A percentile compares a stretch with the other conserved stretches of the same genome.
Conservation (phyloP, 2,797 vertebrate species). For the Peromyscus attwateri region DNA sequence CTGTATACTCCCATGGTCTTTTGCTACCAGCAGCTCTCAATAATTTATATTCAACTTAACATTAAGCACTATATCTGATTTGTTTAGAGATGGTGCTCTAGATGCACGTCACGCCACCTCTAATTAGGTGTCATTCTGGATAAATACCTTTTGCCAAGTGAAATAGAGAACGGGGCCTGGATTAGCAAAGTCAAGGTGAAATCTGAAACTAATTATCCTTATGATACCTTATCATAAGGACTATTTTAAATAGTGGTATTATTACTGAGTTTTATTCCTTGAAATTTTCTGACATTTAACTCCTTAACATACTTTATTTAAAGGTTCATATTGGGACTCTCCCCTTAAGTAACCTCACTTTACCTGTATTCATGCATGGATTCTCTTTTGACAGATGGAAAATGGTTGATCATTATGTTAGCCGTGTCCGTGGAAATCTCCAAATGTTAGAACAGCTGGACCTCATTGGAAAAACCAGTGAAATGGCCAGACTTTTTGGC, state of each 20-base stretch:
- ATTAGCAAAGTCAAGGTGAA: constrained; percentile 23
- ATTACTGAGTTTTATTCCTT: constrained; percentile 45
- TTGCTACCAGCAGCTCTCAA: too few relatives aligned
- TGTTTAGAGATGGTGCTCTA: constrained; percentile 19
- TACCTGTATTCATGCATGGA: constrained; percentile 47
- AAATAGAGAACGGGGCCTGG: constrained; percentile 19
- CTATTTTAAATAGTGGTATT: constrained; percentile 51
- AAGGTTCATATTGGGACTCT: background rate
- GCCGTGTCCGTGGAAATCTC: constrained; percentile 93
- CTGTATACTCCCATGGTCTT: too few relatives aligned
- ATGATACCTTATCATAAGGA: constrained; percentile 9
- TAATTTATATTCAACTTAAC: constrained; percentile 30
- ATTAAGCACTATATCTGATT: constrained; percentile 45
- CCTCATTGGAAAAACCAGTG: constrained; percentile 96
- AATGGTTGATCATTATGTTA: constrained; percentile 96
- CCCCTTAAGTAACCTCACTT: constrained; percentile 20
- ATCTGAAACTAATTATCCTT: constrained; percentile 33
- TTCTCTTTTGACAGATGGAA: constrained; percentile 94
- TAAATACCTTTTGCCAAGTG: constrained; percentile 22
- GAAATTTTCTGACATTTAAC: constrained; percentile 52
- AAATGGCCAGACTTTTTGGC: constrained; percentile 97
- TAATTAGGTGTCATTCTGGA: constrained; percentile 30
- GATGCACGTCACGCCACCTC: constrained; percentile 30
- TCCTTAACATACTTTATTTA: constrained; percentile 42
- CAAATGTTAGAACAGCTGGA: constrained; percentile 96